phyloP scores from a whole-genome alignment of 1,140 invertebrate genomes.

The Homarus americanus region DNA sequence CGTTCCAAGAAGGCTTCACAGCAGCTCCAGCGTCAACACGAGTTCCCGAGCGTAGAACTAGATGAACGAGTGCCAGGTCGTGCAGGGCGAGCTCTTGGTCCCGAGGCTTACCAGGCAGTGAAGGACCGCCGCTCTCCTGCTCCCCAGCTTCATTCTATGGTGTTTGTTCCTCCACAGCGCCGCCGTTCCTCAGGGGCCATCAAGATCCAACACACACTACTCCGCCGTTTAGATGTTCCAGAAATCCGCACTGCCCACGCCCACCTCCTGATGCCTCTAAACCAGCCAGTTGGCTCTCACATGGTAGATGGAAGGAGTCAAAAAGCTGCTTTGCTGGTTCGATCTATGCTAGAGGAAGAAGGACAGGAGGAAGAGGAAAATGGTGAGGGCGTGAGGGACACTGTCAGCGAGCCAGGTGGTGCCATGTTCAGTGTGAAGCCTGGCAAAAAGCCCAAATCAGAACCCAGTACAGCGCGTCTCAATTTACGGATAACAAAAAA shows the following conservation, averaged over 20 bases:
- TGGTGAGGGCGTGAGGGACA: constrained; percentile 61
- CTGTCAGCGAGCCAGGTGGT: constrained; percentile 72
- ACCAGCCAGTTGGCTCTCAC: constrained; percentile 72
- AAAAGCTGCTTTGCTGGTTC: constrained; percentile 67
- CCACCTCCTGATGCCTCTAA: constrained; percentile 74
- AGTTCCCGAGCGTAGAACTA: constrained; percentile 35
- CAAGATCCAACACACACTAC: constrained; percentile 59
- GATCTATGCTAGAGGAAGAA: constrained; percentile 70
- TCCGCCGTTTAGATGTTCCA: constrained; percentile 54
- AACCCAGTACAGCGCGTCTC: constrained; percentile 67
- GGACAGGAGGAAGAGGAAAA: constrained; percentile 23
- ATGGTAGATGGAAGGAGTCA: constrained; percentile 66
- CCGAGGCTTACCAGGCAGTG: constrained; percentile 46
- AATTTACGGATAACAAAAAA: constrained; percentile 65
- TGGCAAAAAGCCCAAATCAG: constrained; percentile 70
- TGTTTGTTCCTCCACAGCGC: constrained; percentile 74
- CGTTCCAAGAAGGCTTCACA: constrained; percentile 57
- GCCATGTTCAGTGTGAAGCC: constrained; percentile 64
- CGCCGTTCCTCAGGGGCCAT: constrained; percentile 64
- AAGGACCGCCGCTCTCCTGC: background rate
- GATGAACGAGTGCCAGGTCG: constrained; percentile 50
- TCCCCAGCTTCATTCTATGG: constrained; percentile 44
- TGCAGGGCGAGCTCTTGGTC: constrained; percentile 27
- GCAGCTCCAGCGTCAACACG: constrained; percentile 41
- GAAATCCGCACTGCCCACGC: constrained; percentile 71